Base-by-base conservation (phyloP, 2,797 vertebrate species). In the Neoniphon sammara region DNA sequence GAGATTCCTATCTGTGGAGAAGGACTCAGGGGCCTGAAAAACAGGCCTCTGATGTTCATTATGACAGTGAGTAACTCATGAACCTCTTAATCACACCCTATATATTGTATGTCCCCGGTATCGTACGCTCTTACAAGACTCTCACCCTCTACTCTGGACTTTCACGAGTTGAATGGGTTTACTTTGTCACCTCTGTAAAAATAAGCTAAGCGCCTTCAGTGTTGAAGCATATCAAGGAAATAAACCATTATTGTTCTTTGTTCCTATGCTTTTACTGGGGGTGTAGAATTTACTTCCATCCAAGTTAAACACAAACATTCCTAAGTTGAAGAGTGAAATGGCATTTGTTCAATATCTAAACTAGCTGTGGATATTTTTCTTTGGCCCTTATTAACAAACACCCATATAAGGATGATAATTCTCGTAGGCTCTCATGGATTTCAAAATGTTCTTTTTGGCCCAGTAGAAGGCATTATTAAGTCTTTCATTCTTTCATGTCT, bases 401-500 rank as follows among this genome's bases (percentile, higher is more conserved):
- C 79, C 77, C 79, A 73, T 84, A 81, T 82, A 85, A 81, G 77
- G 79, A 23, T 0, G 73, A 77, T 85, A 71, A 88, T 80, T 91
- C 69, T 84, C 76, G 54, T 27, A 66, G 73, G 66, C 47, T 73
- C 34, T 77, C 68, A 60, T 81, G 82, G 81, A 85, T 77, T 70
- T 82, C 21, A 75, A 69, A 81, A 76, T 89, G 83, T 89, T 87
- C 70, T 69, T 87, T 84, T 89, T 92, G 89, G 87, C 87, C 53
- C 36, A 5, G 44, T 69, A 66, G 63, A 80, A 85, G 66, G 70
- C 70, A 79, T 91, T 83, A 88, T 85, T 91, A 66, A 88, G 72
- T 81, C 78, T 71, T 82, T 89, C 71, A 85, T 90, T 88, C 84
- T 77, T 87, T 90, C 77, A 82, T 84, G 79, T 83, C 85, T 90